Evolutionary conservation across 2,888 invertebrate genomes (phyloP).

Genomic region (Tachina fera): DNA sequence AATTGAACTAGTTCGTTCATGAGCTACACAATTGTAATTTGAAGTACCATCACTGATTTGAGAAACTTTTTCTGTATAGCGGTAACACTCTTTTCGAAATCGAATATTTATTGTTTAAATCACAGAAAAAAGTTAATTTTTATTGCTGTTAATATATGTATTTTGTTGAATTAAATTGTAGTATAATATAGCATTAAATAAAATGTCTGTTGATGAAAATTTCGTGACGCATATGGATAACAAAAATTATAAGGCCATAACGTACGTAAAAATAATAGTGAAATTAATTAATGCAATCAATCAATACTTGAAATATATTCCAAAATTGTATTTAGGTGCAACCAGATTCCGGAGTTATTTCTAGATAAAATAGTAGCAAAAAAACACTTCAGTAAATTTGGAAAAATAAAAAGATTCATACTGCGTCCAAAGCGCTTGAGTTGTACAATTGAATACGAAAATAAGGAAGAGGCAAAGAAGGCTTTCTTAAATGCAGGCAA

Average conservation of each 20-base stretch:
- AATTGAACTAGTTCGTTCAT: too few relatives aligned
- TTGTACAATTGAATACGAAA: constrained; percentile 89
- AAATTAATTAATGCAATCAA: neutral
- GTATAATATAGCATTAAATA: too few relatives aligned
- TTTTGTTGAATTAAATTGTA: too few relatives aligned
- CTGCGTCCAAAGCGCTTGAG: constrained; percentile 86
- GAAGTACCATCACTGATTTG: too few relatives aligned
- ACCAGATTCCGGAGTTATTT: constrained; percentile 86
- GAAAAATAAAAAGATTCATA: constrained; percentile 87
- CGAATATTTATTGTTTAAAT: too few relatives aligned
- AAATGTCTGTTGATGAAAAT: too few relatives aligned
- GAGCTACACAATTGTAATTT: too few relatives aligned
- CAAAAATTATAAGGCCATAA: constrained; percentile 77
- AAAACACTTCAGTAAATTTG: constrained; percentile 89
- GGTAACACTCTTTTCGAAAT: too few relatives aligned
- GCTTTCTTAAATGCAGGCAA: constrained; percentile 86
- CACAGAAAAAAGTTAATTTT: too few relatives aligned
- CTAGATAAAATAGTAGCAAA: constrained; percentile 86
- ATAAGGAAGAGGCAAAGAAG: constrained; percentile 84
- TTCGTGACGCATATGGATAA: constrained; percentile 65
- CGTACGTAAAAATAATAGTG: constrained; percentile 70
- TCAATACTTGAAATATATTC: neutral
- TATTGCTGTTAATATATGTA: too few relatives aligned
- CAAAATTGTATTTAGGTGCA: constrained; percentile 83
- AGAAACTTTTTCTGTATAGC: too few relatives aligned